These are phyloP conservation scores for Neostethus bicornis DNA, from an alignment of 2,797 vertebrate genomes.

Conservation along the genomic window DNA sequence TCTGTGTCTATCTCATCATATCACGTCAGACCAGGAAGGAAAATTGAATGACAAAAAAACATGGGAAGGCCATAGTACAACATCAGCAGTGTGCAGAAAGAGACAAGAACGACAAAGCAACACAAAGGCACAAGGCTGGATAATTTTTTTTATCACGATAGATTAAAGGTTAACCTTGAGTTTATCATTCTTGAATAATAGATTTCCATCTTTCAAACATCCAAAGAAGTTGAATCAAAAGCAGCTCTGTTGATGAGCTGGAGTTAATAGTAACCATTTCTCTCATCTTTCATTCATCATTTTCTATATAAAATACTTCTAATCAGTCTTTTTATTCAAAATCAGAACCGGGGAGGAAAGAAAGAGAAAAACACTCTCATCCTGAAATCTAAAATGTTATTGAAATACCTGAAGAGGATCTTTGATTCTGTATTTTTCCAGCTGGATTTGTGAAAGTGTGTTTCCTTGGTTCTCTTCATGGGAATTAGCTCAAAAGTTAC, in stretches of 20 bases:
- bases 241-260: slow-evolving; percentile 26
- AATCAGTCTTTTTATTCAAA: slow-evolving; percentile 14
- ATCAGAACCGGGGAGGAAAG: background rate
- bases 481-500: too few species aligned
- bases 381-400: slow-evolving; percentile 23
- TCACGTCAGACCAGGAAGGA: background rate
- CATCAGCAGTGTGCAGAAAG: background rate
- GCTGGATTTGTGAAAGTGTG: slow-evolving; percentile 3
- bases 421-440: slow-evolving; percentile 24
- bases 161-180: slow-evolving; percentile 44
- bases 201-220: slow-evolving; percentile 1
- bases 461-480: background rate
- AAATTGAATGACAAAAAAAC: slow-evolving; percentile 1
- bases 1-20: slow-evolving; percentile 15
- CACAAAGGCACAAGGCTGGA: slow-evolving; percentile 5
- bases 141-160: slow-evolving; percentile 21
- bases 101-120: background rate
- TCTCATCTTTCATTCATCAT: slow-evolving; percentile 33
- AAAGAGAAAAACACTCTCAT: background rate
- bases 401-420: slow-evolving; percentile 14
- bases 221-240: slow-evolving; percentile 28
- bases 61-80: slow-evolving; percentile 1
- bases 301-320: slow-evolving; percentile 29
- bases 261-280: slow-evolving; percentile 34
- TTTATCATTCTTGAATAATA: slow-evolving; percentile 4